These are phyloP conservation scores for Ophion slaviceki DNA, from an alignment of 2,888 invertebrate species.

Conservation along the genomic window DNA sequence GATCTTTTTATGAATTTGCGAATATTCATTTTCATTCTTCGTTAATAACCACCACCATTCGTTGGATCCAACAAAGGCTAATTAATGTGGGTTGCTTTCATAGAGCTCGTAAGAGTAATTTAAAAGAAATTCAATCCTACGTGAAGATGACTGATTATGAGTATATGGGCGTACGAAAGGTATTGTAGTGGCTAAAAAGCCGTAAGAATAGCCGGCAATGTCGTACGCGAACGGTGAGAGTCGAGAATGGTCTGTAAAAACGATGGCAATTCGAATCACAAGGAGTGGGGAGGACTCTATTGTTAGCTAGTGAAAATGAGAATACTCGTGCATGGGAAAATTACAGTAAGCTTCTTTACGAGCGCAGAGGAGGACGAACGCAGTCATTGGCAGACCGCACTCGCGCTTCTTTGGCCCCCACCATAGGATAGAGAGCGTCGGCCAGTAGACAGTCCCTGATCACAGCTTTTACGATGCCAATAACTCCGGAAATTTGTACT, in stretches of 20 bases:
- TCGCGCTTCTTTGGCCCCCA: neutral
- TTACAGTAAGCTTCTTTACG: conserved; percentile 51
- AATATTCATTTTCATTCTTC: neutral
- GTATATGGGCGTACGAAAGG: conserved; percentile 8
- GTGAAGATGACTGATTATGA: neutral
- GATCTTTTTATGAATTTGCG: conserved; percentile 1
- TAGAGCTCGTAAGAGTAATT: conserved; percentile 5
- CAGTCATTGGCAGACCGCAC: conserved; percentile 46
- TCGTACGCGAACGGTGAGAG: conserved; percentile 65
- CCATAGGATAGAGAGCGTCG: neutral
- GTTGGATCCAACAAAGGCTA: conserved; percentile 1
- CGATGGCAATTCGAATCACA: conserved; percentile 39
- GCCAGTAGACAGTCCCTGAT: neutral
- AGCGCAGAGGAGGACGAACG: neutral
- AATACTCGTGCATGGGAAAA: conserved; percentile 77
- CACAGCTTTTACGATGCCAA: conserved; percentile 29
- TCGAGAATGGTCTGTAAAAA: conserved; percentile 41
- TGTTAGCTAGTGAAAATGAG: conserved; percentile 75
- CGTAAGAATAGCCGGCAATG: conserved; percentile 38
- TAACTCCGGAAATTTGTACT: neutral
- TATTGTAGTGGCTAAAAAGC: conserved; percentile 18
- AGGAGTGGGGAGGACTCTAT: conserved; percentile 39
- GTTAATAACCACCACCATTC: neutral
- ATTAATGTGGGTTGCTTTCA: neutral
- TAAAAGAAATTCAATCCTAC: neutral